Base-by-base conservation (phyloP, 2,113 vertebrate genomes). In the Mormyrus iriodes region DNA sequence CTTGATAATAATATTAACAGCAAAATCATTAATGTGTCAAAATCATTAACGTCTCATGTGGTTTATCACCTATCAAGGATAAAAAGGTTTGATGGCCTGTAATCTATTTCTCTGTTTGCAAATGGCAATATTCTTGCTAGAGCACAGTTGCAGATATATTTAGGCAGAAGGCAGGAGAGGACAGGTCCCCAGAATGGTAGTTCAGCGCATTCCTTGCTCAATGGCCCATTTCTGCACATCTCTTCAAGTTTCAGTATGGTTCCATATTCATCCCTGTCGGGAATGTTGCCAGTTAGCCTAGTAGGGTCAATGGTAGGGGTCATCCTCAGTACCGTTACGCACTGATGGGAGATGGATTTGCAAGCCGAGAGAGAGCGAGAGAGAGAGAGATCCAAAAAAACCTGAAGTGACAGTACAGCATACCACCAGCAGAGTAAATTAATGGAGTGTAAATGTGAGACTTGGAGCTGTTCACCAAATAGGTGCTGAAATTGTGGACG, bases 401-500 rank as follows among this genome's bases (percentile, higher is more conserved):
- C 31, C 35, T 42, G 15, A 79, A 86, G 9, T 24, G 39, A 46
- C 42, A 84, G 19, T n/a, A 48, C 17, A 83, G 19, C 19, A 83
- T 27, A 27, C 9, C 12, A 17, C 15, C 84, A 85, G 49, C 51
- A 55, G 31, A 48, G 19, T 86, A 35, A 86, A 35, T 53, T 86
- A 86, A 86, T 52, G 51, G 51, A 21, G 27, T 15, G 83, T 17
- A 86, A 35, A 53, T 35, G 27, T 53, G 85, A 53, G 85, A 53
- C 52, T 55, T 86, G 85, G 85, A 86, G 85, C 85, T 86, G 85
- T 86, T 86, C 85, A 55, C 42, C 85, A 53, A 35, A 48, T 49
- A 19, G 85, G 85, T 86, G 85, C 85, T 86, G 85, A 86, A 86
- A 86, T 27, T 35, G 27, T 27, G 51, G 31, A 51, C 44, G n/a